These are phyloP conservation scores for Cabera pusaria DNA, from an alignment of 2,888 invertebrate genomes.

Conservation along the genomic window DNA sequence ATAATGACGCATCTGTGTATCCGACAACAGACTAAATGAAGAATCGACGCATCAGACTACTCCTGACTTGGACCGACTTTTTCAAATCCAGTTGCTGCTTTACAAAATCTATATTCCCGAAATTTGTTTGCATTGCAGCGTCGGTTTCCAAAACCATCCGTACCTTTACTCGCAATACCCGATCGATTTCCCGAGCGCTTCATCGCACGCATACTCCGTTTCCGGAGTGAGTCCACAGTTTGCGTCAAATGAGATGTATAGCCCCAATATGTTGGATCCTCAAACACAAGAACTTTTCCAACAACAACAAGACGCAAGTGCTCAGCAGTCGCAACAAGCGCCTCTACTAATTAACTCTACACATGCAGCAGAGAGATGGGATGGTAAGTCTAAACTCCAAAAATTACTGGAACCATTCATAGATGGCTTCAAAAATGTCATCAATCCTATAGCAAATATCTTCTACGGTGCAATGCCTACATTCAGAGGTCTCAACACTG, in stretches of 20 bases:
- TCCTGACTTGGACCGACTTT: no score
- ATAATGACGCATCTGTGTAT: no score
- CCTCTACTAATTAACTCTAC: slow-evolving; percentile 68
- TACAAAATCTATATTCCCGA: slow-evolving; percentile 39
- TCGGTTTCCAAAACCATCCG: slow-evolving; percentile 78
- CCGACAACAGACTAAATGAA: no score
- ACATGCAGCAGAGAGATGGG: slow-evolving; percentile 76
- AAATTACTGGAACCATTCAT: slow-evolving; percentile 73
- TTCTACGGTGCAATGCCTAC: slow-evolving; percentile 73
- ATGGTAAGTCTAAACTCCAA: slow-evolving; percentile 78
- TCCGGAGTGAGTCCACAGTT: slow-evolving; percentile 77
- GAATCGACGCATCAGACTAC: no score
- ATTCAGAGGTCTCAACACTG: slow-evolving; percentile 67
- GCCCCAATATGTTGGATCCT: slow-evolving; percentile 65
- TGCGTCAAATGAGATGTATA: slow-evolving; percentile 75
- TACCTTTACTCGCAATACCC: slow-evolving; percentile 81
- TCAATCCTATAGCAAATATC: slow-evolving; percentile 68
- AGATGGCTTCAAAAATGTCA: slow-evolving; percentile 59
- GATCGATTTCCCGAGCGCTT: slow-evolving; percentile 80
- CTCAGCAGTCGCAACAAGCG: slow-evolving; percentile 81
- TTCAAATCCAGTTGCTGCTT: slow-evolving; percentile 8
- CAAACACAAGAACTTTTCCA: slow-evolving; percentile 72
- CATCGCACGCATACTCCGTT: slow-evolving; percentile 80
- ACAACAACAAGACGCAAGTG: slow-evolving; percentile 69
- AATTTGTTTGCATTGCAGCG: slow-evolving; percentile 77